Base-by-base conservation (phyloP, 1,140 invertebrate genomes). In the Brachionus manjavacas region DNA sequence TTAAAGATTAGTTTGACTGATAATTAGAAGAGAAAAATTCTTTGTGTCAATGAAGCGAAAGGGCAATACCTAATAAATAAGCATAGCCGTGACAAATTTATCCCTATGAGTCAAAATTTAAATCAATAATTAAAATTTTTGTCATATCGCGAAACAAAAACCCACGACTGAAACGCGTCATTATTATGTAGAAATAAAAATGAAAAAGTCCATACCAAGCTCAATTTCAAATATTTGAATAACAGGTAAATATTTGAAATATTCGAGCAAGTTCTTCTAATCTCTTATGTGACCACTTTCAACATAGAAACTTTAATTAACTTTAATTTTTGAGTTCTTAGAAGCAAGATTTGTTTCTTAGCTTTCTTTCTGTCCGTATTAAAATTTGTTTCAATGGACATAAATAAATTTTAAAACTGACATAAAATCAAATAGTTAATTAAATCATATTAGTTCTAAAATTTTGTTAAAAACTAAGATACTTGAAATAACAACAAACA, bases 111-210 rank as follows among this genome's bases (percentile, higher is more conserved):
- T 31, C 31, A 41, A 72, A 72, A 41, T 41, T 41, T 14, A 72
- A 72, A 72, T 72, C 68, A 72, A 72, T 72, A 72, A 72, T 72
- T 72, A 72, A 72, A 72, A 72, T 72, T 41, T 16, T 72, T 72
- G 39, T 41, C 68, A 72, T 39, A 46, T 41, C 28, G 66, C 3
- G 12, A 70, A 70, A 70, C 14, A 20, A 39, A 72, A 60, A 60
- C 52, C 1, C n/a, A 68, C 4, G 4, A 68, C 66, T 68, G 25
- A 31, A 68, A 68, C 28, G 25, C 28, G 31, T 60, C 16, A 60
- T 60, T 60, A 23, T 68, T 68, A 35, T 31, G 55, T 64, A 12
- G 9, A 64, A 31, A 8, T 39, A 70, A 9, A 35, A 28, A 41
- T 23, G 14, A 72, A 12, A 72, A 60, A 60, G 52, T 60, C 52